These are phyloP conservation scores for Siderastrea siderea DNA, from an alignment of 92 coral and sea anemone genomes.

Conservation along the genomic window DNA sequence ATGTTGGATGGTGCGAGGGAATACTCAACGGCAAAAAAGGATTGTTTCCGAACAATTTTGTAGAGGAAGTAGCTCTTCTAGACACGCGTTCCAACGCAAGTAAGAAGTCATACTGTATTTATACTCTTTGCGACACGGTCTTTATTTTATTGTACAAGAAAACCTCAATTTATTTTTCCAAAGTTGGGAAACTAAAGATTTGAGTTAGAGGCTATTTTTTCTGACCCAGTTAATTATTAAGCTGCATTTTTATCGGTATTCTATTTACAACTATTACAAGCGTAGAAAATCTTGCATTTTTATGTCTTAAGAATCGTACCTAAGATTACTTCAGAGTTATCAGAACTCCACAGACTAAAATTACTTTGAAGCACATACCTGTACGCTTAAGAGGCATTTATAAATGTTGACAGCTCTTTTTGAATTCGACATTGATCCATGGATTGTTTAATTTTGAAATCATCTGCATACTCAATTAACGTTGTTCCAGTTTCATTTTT, in stretches of 20 bases:
- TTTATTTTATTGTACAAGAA: not conserved
- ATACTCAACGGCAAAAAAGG: slow-evolving; percentile 84
- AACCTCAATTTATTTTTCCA: not conserved
- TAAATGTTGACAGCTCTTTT: slow-evolving; percentile 7
- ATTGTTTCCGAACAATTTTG: slow-evolving; percentile 93
- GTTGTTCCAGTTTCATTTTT: not conserved
- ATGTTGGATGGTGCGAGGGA: slow-evolving; percentile 98
- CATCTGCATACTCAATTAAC: not conserved
- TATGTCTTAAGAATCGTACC: too few relatives aligned
- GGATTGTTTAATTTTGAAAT: not conserved
- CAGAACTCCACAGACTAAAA: not conserved
- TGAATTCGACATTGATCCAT: not conserved
- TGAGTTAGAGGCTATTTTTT: too few relatives aligned
- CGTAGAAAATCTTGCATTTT: not conserved
- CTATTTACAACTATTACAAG: not conserved
- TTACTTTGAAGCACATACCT: not conserved
- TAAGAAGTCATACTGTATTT: not conserved
- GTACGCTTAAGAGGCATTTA: not conserved
- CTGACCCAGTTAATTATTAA: not conserved
- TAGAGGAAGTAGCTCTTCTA: slow-evolving; percentile 29
- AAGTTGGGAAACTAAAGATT: not conserved
- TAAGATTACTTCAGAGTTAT: too few relatives aligned
- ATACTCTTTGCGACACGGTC: not conserved
- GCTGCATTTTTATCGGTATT: not conserved
- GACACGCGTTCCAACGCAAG: slow-evolving; percentile 34